These are phyloP conservation scores for Chanos chanos DNA, from an alignment of 2,797 vertebrate species.

Conservation along the genomic window DNA sequence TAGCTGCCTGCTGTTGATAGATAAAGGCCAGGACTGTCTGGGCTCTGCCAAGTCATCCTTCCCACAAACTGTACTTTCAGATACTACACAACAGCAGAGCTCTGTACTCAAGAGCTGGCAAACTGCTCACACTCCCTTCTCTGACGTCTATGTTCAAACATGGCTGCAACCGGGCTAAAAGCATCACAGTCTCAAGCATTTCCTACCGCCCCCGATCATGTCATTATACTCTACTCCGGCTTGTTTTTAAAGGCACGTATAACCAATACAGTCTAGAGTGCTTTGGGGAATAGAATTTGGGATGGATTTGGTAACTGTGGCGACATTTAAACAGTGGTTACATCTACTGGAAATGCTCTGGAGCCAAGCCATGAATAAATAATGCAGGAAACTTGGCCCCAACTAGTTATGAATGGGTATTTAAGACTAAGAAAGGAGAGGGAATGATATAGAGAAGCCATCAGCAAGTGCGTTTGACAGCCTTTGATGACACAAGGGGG, in stretches of 20 bases:
- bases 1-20: constrained; percentile 59
- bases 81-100: constrained; percentile 34
- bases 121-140: not conserved
- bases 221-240: constrained; percentile 7
- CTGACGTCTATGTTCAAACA: constrained; percentile 11
- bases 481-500: constrained; percentile 76
- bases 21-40: constrained; percentile 43
- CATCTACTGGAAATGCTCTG: constrained; percentile 32
- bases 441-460: constrained; percentile 56
- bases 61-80: constrained; percentile 41
- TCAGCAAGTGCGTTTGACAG: constrained; percentile 57
- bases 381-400: constrained; percentile 56
- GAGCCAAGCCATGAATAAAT: constrained; percentile 58
- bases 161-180: not conserved
- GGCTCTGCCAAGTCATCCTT: constrained; percentile 47
- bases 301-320: constrained; percentile 19
- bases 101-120: constrained; percentile 31
- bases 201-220: too few relatives aligned
- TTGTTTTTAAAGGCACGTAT: not conserved
- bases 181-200: not conserved
- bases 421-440: constrained; percentile 62
- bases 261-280: too few relatives aligned
- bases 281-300: constrained; percentile 8
- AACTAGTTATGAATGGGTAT: constrained; percentile 64
- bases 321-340: constrained; percentile 13